Conservation (phyloP, 2,888 invertebrate genomes). For the Brachyopa scutellaris region DNA sequence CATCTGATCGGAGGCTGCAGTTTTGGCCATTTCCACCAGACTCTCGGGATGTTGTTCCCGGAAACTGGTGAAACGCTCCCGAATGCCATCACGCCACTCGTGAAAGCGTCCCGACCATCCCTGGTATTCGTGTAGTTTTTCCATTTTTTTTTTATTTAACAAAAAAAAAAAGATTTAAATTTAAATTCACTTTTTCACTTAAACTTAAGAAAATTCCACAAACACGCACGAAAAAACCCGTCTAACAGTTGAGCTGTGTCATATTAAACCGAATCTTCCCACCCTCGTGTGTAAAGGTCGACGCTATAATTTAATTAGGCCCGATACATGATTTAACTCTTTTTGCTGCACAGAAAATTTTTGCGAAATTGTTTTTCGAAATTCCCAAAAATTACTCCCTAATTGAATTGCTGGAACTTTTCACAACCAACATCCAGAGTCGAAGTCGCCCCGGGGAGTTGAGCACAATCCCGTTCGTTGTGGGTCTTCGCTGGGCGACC, state of each 20-base stretch:
- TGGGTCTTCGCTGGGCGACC: conserved; percentile 55
- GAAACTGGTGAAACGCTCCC: conserved; percentile 85
- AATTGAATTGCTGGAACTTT: conserved; percentile 64
- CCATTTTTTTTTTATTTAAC: conserved; percentile 84
- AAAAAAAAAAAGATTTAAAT: not conserved
- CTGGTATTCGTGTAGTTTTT: conserved; percentile 91
- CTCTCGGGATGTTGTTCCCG: conserved; percentile 85
- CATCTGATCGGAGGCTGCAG: conserved; percentile 77
- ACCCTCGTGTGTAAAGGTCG: conserved; percentile 52
- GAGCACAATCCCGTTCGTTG: conserved; percentile 25
- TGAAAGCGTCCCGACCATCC: conserved; percentile 89
- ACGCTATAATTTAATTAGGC: conserved; percentile 66
- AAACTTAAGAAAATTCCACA: conserved; percentile 13
- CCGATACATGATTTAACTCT: conserved; percentile 66
- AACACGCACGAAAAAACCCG: conserved; percentile 1
- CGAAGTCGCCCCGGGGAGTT: conserved; percentile 60
- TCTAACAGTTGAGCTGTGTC: conserved; percentile 14
- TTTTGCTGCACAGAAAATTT: conserved; percentile 35
- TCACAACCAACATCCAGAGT: conserved; percentile 7
- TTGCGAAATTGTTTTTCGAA: conserved; percentile 6
- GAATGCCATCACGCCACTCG: conserved; percentile 85
- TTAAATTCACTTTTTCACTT: not conserved
- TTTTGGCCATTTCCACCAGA: conserved; percentile 83
- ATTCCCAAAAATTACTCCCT: conserved; percentile 26
- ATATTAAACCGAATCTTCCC: conserved; percentile 39